Evolutionary conservation across 2,888 invertebrate species (phyloP), one percentile per base, ranked within the genome.

Genomic region (Pseudococcus viburni): DNA sequence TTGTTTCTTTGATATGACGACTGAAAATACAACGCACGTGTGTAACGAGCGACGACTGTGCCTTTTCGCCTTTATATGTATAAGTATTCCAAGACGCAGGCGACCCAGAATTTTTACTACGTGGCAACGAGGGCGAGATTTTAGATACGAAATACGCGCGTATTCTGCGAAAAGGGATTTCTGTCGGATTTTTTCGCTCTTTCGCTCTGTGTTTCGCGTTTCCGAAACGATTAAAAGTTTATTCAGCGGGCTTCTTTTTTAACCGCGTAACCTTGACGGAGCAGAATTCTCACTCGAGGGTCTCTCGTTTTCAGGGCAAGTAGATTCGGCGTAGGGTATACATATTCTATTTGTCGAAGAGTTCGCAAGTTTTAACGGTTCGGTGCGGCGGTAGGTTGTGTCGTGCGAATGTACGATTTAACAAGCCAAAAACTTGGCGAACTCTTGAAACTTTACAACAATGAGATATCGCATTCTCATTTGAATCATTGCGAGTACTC

Each of bases 1-100:
- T 80, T 80, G 80, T 42, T 80, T 80, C 39, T 80, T 80, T 80
- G 80, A 80, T 42, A 73, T 73, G 80, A 80, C 39, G 42, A 80
- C 42, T 80, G 80, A 42, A 80, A 80, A 80, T 80, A 80, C 39
- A 12, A 46, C 42, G 80, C 80, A 80, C 80, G 80, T 80, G 80
- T 80, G 22, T 73, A 73, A 59, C 59, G 59, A 59, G 26, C 26
- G 26, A 33, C 26, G 26, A 33, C 59, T 33, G 64, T 64, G 19
- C 64, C 15, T 33, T 12, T 22, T 9, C 15, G 26, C 12, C 3
- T 73, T 59, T 59, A 1, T 8, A 59, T 19, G 9, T 19, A 9
- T 19, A 59, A 9, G 6, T 17, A 55, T 19, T n/a, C 59, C 55
- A 15, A 59, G 6, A 8, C n/a, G 19, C 26, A 33, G 19, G 19